A percentile compares a stretch with the other conserved stretches of the same genome.
Evolutionary conservation across 2,797 vertebrate species (phyloP).

Genomic region (Allobates femoralis): DNA sequence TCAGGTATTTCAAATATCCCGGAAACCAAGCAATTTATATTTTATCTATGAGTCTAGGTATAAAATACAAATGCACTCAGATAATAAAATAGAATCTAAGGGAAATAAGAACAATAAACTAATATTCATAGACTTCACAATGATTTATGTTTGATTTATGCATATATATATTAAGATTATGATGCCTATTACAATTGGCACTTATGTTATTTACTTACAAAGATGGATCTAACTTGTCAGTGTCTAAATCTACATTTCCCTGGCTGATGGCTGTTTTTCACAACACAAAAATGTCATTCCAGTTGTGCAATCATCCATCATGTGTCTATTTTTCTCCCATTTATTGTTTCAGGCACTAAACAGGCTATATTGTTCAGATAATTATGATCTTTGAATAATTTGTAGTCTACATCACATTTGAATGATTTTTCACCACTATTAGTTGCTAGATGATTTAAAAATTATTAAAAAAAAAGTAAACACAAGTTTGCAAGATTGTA

Average conservation of each 20-base stretch:
- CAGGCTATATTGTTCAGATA: slow-evolving; percentile 38
- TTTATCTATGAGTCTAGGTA: neutral
- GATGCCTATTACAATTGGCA: slow-evolving; percentile 41
- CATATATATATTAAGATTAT: slow-evolving; percentile 38
- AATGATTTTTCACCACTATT: too few relatives aligned
- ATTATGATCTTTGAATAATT: slow-evolving; percentile 50
- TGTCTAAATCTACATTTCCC: slow-evolving; percentile 49
- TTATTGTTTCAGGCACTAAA: slow-evolving; percentile 23
- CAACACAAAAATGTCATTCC: slow-evolving; percentile 41
- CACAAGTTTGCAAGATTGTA: too few relatives aligned
- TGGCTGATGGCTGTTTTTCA: slow-evolving; percentile 51
- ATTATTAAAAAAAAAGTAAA: too few relatives aligned
- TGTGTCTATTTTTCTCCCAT: slow-evolving; percentile 38
- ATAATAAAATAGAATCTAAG: neutral
- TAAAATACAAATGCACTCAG: slow-evolving; percentile 11
- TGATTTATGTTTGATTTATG: slow-evolving; percentile 28
- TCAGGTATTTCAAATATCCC: neutral
- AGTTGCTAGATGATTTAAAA: too few relatives aligned
- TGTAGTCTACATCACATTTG: slow-evolving; percentile 24
- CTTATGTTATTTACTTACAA: slow-evolving; percentile 47
- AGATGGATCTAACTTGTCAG: slow-evolving; percentile 50
- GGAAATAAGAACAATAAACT: neutral
- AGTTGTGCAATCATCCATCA: slow-evolving; percentile 56
- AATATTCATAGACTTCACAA: slow-evolving; percentile 41
- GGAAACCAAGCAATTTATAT: too few relatives aligned